Conservation (phyloP, 2,113 vertebrate species). For the Ictidomys tridecemlineatus region DNA sequence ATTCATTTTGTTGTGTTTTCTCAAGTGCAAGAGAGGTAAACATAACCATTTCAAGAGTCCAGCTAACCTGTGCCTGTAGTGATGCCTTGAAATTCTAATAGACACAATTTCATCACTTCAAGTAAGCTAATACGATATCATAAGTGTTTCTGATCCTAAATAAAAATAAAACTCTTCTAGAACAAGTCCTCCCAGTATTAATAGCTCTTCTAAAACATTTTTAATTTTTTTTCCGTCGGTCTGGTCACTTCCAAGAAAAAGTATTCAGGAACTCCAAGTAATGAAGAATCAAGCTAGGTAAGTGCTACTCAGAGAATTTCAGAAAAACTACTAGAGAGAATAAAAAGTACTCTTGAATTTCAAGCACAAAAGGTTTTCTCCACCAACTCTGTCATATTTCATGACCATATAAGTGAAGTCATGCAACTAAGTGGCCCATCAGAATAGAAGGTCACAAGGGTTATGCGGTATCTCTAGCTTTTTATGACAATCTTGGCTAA, state of each 20-base stretch:
- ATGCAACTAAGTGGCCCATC: not conserved
- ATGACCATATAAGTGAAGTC: slow-evolving; percentile 31
- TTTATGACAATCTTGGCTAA: not conserved
- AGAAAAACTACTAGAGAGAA: not conserved
- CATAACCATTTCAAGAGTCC: not conserved
- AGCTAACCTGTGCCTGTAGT: not conserved
- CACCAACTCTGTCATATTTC: not conserved
- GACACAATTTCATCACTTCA: not conserved
- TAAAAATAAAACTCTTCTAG: slow-evolving; percentile 62
- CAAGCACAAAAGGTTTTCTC: slow-evolving; percentile 23
- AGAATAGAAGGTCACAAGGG: not conserved
- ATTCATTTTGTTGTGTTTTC: not conserved
- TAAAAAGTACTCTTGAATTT: slow-evolving; percentile 33
- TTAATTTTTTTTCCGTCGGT: slow-evolving; percentile 67
- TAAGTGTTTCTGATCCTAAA: slow-evolving; percentile 60
- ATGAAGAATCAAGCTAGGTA: slow-evolving; percentile 61
- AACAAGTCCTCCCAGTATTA: slow-evolving; percentile 51
- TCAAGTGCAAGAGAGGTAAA: not conserved
- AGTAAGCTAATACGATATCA: not conserved
- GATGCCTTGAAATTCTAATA: not conserved
- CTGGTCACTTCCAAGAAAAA: slow-evolving; percentile 78
- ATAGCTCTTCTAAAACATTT: slow-evolving; percentile 69
- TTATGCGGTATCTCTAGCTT: not conserved
- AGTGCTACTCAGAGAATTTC: slow-evolving; percentile 23
- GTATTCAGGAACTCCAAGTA: slow-evolving; percentile 71